Evolutionary conservation across 2,888 invertebrate species (phyloP).

Genomic region (Heteromyza rotundicornis): DNA sequence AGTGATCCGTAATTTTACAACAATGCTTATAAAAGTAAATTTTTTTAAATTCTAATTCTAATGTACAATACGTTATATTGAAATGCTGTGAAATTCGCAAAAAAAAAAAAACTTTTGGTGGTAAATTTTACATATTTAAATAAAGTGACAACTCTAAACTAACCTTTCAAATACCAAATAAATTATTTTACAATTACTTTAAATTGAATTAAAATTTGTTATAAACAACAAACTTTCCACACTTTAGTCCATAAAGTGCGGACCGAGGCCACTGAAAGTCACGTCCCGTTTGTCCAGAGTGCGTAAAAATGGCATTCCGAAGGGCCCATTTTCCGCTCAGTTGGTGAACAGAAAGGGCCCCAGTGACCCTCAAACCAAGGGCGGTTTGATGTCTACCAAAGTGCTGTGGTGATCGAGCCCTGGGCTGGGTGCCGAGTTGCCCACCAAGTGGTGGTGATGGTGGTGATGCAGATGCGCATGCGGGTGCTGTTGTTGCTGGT

Average conservation of each 20-base stretch:
- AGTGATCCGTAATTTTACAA: no score
- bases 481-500: slow-evolving; percentile 54
- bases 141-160: no score
- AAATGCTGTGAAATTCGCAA: no score
- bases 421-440: slow-evolving; percentile 65
- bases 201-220: slow-evolving; percentile 25
- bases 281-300: not conserved
- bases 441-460: slow-evolving; percentile 53
- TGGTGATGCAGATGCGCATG: slow-evolving; percentile 49
- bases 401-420: slow-evolving; percentile 68
- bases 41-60: no score
- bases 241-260: not conserved
- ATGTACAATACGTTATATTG: no score
- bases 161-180: no score
- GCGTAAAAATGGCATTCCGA: not conserved
- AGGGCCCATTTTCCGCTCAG: slow-evolving; percentile 36
- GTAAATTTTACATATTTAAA: no score
- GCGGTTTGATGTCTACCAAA: slow-evolving; percentile 74
- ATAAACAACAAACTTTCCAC: not conserved
- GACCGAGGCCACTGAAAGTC: not conserved
- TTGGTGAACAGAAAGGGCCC: slow-evolving; percentile 67
- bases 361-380: slow-evolving; percentile 68
- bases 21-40: no score
- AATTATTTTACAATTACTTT: slow-evolving; percentile 19
- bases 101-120: no score